Conservation (phyloP, 2,113 vertebrate genomes). For the Cyprinus carpio region DNA sequence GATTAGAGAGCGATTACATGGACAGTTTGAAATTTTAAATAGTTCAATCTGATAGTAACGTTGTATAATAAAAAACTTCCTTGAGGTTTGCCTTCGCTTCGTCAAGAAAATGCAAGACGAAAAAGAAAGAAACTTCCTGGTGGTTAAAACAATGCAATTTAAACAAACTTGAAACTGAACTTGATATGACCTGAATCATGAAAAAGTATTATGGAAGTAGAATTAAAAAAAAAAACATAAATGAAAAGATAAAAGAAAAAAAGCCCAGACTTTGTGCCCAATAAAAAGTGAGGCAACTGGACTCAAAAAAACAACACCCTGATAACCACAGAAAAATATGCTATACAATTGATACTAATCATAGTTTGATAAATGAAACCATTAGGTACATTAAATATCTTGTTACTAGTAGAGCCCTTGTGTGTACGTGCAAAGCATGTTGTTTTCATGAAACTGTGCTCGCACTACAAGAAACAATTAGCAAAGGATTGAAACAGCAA, state of each 20-base stretch:
- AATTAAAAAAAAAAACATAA: background rate
- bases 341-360: background rate
- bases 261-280: background rate
- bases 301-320: background rate
- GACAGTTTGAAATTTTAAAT: background rate
- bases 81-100: slow-evolving; percentile 2
- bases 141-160: background rate
- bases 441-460: background rate
- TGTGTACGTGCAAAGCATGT: background rate
- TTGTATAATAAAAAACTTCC: no score
- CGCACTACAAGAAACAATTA: background rate
- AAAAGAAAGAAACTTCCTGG: slow-evolving; percentile 5
- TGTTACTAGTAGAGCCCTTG: background rate
- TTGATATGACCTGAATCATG: background rate
- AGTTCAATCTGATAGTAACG: no score
- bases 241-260: background rate
- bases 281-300: background rate
- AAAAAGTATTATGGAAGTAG: background rate
- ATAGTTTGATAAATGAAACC: background rate
- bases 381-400: background rate
- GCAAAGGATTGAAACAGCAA: background rate
- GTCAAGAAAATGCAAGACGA: no score
- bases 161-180: background rate
- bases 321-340: background rate
- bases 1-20: background rate